These are phyloP conservation scores for Pelochelys cantorii DNA, from an alignment of 2,797 vertebrate genomes.

Conservation along the genomic window DNA sequence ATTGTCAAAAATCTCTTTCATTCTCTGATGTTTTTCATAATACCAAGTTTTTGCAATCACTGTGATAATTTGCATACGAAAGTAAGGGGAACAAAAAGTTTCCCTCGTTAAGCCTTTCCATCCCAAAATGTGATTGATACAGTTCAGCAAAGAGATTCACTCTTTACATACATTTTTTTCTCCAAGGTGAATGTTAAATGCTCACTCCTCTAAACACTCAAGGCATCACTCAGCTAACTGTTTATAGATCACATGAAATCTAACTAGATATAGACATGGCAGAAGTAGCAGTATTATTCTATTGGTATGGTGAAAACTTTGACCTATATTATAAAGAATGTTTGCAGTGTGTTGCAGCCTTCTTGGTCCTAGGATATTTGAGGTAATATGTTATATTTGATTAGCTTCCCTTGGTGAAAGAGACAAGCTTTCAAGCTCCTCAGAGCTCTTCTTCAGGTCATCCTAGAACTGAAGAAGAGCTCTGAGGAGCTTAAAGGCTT, in stretches of 20 bases:
- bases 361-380: neutral
- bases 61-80: neutral
- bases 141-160: neutral
- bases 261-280: slow-evolving; percentile 57
- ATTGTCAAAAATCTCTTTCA: slow-evolving; percentile 14
- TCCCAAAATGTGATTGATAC: neutral
- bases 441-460: neutral
- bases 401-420: neutral
- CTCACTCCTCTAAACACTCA: neutral
- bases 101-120: neutral
- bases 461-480: neutral
- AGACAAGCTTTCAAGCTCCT: neutral
- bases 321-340: slow-evolving; percentile 42
- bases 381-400: neutral
- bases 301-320: slow-evolving; percentile 50
- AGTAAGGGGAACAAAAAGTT: neutral
- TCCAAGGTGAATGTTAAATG: slow-evolving; percentile 52
- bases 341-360: neutral
- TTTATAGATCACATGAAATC: slow-evolving; percentile 47
- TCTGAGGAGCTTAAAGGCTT: neutral
- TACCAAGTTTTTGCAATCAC: neutral
- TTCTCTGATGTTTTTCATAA: neutral
- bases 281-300: slow-evolving; percentile 36
- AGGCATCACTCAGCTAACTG: slow-evolving; percentile 53
- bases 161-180: slow-evolving; percentile 16